Evolutionary conservation across 1,140 invertebrate genomes (phyloP).

Genomic region (Micrasema longulum): DNA sequence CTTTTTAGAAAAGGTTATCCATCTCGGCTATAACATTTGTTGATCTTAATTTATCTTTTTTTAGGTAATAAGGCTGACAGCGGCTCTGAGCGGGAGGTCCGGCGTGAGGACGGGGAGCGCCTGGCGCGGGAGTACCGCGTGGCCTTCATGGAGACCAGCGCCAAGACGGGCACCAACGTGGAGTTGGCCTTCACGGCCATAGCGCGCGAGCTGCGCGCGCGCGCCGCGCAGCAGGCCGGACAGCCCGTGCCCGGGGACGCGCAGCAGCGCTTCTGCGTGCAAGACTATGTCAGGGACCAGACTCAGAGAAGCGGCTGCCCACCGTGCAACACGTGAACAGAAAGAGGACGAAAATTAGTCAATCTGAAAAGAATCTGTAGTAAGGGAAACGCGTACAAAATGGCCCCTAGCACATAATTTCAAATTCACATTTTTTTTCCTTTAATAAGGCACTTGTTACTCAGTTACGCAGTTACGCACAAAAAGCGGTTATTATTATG

Average conservation of each 20-base stretch:
- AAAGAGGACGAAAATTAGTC: background rate
- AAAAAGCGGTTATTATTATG: too few relatives aligned
- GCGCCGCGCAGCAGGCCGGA: conserved; percentile 6
- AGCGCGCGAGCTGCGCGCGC: conserved; percentile 70
- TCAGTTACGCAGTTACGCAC: too few relatives aligned
- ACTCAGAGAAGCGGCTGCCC: conserved; percentile 36
- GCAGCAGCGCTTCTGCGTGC: conserved; percentile 46
- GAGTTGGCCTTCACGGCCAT: conserved; percentile 85
- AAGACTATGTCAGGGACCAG: conserved; percentile 49
- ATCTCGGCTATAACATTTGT: too few relatives aligned
- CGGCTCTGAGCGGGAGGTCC: conserved; percentile 77
- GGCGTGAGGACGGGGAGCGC: conserved; percentile 84
- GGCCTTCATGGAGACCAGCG: conserved; percentile 89
- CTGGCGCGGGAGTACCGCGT: conserved; percentile 85
- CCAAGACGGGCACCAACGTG: conserved; percentile 87
- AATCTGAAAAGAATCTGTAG: too few relatives aligned
- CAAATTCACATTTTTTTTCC: too few relatives aligned
- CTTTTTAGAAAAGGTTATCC: too few relatives aligned
- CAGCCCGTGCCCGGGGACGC: conserved; percentile 32
- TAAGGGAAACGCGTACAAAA: too few relatives aligned
- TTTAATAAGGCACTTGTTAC: too few relatives aligned
- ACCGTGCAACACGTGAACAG: conserved; percentile 49
- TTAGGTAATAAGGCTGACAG: conserved; percentile 88
- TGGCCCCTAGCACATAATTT: too few relatives aligned
- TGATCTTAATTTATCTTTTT: conserved; percentile 48